Base-by-base conservation (phyloP, 2,888 invertebrate genomes). In the Drosophila parthenogenetica region DNA sequence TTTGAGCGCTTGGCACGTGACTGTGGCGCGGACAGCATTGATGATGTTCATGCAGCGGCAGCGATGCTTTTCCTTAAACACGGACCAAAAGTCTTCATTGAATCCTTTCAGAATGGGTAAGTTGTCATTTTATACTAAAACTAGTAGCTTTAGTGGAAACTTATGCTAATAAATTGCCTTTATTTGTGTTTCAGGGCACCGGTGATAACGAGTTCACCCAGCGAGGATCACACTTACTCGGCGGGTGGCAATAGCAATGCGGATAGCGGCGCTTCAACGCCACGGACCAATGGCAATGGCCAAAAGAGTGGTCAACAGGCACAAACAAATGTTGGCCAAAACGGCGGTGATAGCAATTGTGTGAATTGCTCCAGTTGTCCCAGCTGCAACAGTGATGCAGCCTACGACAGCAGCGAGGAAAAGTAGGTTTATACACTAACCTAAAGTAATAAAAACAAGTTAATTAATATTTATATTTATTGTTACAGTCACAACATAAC, bases 211-310 rank as follows among this genome's bases (percentile, higher is more conserved):
- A 95, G 96, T 58, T 96, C 96, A 87, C 97, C 97, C 0, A 97
- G 97, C 92, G 97, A 97, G 93, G 98, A 98, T 93, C 98, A 98
- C 93, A 97, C 97, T 57, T 98, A 98, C 93, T 97, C 97, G 87
- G 95, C 95, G 69, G 93, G 93, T 35, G 93, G 91, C 70, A 86
- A 89, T 32, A 89, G 87, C 70, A 80, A 86, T 60, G 83, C 88
- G 46, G 89, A 88, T 35, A 89, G 90, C 35, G 82, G 83, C 78
- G 80, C 90, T 11, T 87, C 90, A 13, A 90, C 79, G 29, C 89
- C 90, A 5, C 71, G 86, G 32, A 87, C 80, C 57, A 91, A 89
- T 69, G 87, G 88, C 60, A 62, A 45, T 46, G 49, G 54, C 14
- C 54, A 43, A 25, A 55, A 43, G 3, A 43, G 32, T 35, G 69